Conservation (phyloP, 1,140 invertebrate species). For the Leptopilina boulardi region DNA sequence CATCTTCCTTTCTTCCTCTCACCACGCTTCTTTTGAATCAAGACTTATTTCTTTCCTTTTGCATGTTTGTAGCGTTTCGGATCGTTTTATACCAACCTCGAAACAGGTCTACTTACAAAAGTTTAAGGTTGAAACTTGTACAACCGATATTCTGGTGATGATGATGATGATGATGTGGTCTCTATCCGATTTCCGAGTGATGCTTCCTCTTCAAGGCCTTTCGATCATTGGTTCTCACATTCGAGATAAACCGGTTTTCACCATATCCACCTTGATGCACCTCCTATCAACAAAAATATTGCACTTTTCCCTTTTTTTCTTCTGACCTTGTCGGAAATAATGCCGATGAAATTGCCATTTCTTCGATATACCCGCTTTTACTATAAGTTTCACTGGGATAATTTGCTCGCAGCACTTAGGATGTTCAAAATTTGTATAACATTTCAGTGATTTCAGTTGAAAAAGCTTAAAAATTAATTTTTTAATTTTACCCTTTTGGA, state of each 20-base stretch:
- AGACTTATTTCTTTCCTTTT: conserved; percentile 49
- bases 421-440: too few species aligned
- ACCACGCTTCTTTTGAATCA: conserved; percentile 39
- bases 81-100: conserved; percentile 58
- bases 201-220: conserved; percentile 13
- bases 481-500: too few species aligned
- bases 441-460: too few species aligned
- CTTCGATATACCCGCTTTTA: neutral
- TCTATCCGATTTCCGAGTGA: conserved; percentile 48
- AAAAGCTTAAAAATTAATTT: too few species aligned
- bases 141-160: too few species aligned
- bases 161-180: conserved; percentile 28
- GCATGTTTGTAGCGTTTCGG: conserved; percentile 42
- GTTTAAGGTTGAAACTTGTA: conserved; percentile 45
- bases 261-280: conserved; percentile 17
- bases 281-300: conserved; percentile 25
- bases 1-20: conserved; percentile 45
- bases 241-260: conserved; percentile 43
- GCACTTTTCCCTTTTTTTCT: conserved; percentile 1
- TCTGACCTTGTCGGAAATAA: conserved; percentile 6
- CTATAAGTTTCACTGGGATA: neutral
- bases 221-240: conserved; percentile 45
- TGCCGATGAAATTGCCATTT: conserved; percentile 18
- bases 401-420: too few species aligned
- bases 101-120: conserved; percentile 41